phyloP scores from a whole-genome alignment of 2,888 invertebrate species.

The Mythimna loreyi region DNA sequence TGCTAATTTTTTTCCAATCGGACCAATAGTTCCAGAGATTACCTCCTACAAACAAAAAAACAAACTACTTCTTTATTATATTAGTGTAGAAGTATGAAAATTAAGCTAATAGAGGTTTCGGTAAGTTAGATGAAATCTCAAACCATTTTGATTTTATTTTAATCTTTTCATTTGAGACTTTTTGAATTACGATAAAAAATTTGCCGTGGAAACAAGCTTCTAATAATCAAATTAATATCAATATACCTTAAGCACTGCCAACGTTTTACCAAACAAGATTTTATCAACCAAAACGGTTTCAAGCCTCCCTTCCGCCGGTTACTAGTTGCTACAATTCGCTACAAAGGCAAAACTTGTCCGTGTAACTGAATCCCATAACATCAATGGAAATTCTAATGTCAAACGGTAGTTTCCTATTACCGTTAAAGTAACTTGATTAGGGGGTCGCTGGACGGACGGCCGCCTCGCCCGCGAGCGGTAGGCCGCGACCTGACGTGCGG shows the following conservation, averaged over 20 bases:
- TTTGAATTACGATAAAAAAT: no score
- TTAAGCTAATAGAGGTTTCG: no score
- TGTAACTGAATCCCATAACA: constrained; percentile 38
- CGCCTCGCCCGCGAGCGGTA: neutral
- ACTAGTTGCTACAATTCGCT: constrained; percentile 23
- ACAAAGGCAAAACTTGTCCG: constrained; percentile 31
- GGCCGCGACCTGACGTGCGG: constrained; percentile 10
- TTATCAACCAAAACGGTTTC: constrained; percentile 16
- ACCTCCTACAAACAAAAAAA: no score
- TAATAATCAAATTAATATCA: constrained; percentile 20
- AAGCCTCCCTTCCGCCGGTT: constrained; percentile 16
- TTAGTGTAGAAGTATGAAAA: no score
- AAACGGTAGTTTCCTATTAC: constrained; percentile 51
- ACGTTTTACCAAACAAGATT: neutral
- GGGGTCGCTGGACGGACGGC: neutral
- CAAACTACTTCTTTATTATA: no score
- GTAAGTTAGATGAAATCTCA: no score
- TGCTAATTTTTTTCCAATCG: no score
- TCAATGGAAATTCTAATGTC: constrained; percentile 50
- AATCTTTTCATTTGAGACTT: no score
- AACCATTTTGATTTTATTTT: no score
- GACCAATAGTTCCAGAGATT: no score
- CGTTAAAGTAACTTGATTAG: constrained; percentile 46
- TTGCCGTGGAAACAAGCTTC: no score
- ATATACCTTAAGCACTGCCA: neutral